Base-by-base conservation (phyloP, 2,797 vertebrate species). In the Sparidentex hasta region DNA sequence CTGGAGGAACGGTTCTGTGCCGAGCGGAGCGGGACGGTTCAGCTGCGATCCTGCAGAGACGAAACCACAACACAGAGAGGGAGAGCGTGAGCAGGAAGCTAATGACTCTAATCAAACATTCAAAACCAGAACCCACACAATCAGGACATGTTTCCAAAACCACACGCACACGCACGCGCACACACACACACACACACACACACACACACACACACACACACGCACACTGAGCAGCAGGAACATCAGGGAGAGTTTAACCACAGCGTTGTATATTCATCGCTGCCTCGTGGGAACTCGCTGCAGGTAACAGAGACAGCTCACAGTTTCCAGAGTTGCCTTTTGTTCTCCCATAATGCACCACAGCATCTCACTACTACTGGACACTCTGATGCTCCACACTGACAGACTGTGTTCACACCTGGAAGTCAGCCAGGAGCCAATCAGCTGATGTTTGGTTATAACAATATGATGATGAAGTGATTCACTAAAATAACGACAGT, bases 71-170 rank as follows among this genome's bases (percentile, higher is more conserved):
- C 68, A 82, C 17, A 84, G 47, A 66, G 51, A 27, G 9, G 5
- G 51, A 62, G 66, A 71, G 71, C 64, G 57, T 75, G 79, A 75
- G 75, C 18, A 33, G 68, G 48, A 73, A 65, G 16, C 72, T 74
- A 76, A 80, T 76, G 84, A 70, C 56, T 71, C 66, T 61, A 77
- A 85, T 81, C 68, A 78, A 47, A 70, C 33, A 71, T 63, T 52
- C 63, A 43, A 63, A 74, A 70, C 43, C 67, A 71, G 66, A 78
- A 81, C 50, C 73, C 73, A 70, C 79, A 74, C 44, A 63, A 75
- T 71, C 81, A 75, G 51, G 56, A 66, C 44, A 14, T 43, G 66
- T 21, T 58, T 52, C 51, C 58, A 57, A 9, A 64, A 56, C 65
- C 76, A 58, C 65, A 62, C 46, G 16, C 52, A 12, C 41, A 43